These are phyloP conservation scores for Thaumatotibia leucotreta DNA, from an alignment of 1,140 invertebrate species.

Conservation along the genomic window DNA sequence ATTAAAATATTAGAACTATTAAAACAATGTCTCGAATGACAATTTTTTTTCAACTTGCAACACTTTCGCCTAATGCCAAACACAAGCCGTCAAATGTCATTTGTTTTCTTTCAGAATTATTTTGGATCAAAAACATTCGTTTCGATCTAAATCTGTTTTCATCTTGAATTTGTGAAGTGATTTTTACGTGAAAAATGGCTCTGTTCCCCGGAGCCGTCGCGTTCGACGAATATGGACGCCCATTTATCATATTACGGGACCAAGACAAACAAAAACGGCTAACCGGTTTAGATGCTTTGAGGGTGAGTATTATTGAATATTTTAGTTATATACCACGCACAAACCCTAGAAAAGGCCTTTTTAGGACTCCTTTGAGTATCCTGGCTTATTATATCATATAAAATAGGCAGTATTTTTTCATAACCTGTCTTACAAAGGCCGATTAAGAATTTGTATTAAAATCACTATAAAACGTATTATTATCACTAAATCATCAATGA, in stretches of 20 bases:
- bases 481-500: not conserved
- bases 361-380: slow-evolving; percentile 8
- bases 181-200: slow-evolving; percentile 75
- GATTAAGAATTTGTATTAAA: not conserved
- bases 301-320: slow-evolving; percentile 80
- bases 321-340: slow-evolving; percentile 2
- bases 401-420: not conserved
- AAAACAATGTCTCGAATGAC: not conserved
- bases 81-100: not conserved
- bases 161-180: slow-evolving; percentile 51
- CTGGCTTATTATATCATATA: not conserved
- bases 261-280: slow-evolving; percentile 97
- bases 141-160: slow-evolving; percentile 45
- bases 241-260: slow-evolving; percentile 97
- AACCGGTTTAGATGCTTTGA: slow-evolving; percentile 96
- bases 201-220: slow-evolving; percentile 92
- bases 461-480: not conserved
- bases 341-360: not conserved
- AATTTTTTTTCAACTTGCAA: not conserved
- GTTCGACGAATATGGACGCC: slow-evolving; percentile 98
- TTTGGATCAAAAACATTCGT: slow-evolving; percentile 9
- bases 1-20: no score
- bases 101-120: slow-evolving; percentile 11
- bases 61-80: not conserved
- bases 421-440: not conserved